Evolutionary conservation across 2,888 invertebrate species (phyloP).

Genomic region (Empis stercorea): DNA sequence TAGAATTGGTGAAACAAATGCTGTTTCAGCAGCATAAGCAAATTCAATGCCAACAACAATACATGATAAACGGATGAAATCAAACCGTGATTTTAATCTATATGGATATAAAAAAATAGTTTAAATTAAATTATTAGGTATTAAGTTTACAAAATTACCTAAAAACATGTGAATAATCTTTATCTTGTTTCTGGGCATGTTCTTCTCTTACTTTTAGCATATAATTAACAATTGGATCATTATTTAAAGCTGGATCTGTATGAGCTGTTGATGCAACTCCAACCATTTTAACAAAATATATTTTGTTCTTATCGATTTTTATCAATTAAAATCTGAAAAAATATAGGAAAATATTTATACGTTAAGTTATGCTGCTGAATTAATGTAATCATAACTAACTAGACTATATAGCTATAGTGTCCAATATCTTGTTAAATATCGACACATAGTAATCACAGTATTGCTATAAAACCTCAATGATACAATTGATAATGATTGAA

Average conservation of each 20-base stretch:
- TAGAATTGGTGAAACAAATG: slow-evolving; percentile 50
- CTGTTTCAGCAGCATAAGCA: slow-evolving; percentile 54
- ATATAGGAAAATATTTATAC: too few relatives aligned
- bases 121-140: not conserved
- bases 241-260: slow-evolving; percentile 7
- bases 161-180: slow-evolving; percentile 36
- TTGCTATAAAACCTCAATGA: too few relatives aligned
- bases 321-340: not conserved
- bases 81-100: slow-evolving; percentile 26
- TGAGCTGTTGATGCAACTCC: slow-evolving; percentile 18
- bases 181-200: slow-evolving; percentile 28
- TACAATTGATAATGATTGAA: not conserved
- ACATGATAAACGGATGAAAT: slow-evolving; percentile 29
- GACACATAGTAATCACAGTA: too few relatives aligned
- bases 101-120: not conserved
- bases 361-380: too few relatives aligned
- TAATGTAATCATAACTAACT: too few relatives aligned
- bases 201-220: slow-evolving; percentile 32
- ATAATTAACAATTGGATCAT: slow-evolving; percentile 29
- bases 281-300: slow-evolving; percentile 23
- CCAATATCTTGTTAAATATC: too few relatives aligned
- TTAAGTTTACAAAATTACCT: slow-evolving; percentile 14
- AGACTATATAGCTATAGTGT: too few relatives aligned
- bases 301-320: not conserved
- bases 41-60: slow-evolving; percentile 46